Percentiles rank a stretch among this genome's conserved stretches.
phyloP scores from a whole-genome alignment of 1,140 invertebrate genomes.

The Solen grandis region DNA sequence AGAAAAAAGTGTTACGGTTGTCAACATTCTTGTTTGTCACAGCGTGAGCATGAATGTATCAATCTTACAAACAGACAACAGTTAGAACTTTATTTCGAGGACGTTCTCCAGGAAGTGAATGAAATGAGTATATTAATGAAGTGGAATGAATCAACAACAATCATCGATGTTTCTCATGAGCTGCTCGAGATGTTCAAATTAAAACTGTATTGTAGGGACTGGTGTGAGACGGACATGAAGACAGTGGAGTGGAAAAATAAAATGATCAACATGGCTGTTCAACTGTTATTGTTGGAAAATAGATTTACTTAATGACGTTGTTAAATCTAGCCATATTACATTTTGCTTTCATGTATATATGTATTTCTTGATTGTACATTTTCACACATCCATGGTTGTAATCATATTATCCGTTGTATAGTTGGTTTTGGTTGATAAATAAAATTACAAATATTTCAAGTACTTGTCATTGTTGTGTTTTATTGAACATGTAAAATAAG shows the following conservation, averaged over 20 bases:
- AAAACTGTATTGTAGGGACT: constrained; percentile 29
- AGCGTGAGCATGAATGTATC: constrained; percentile 14
- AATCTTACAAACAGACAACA: too few relatives aligned
- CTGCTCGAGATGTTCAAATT: not conserved
- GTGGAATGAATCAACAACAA: not conserved
- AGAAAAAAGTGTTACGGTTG: constrained; percentile 6
- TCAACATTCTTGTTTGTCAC: not conserved
- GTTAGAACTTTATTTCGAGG: constrained; percentile 8
- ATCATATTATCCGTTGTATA: not conserved
- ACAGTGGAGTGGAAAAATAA: not conserved
- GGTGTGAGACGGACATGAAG: constrained; percentile 28
- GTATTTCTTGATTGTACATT: not conserved
- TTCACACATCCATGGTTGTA: not conserved
- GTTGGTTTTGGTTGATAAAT: not conserved
- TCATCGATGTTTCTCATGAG: not conserved
- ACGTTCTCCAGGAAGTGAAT: constrained; percentile 3
- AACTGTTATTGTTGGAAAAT: not conserved
- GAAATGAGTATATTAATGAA: not conserved
- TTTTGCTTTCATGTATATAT: not conserved
- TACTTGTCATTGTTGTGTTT: not conserved
- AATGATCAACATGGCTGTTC: constrained; percentile 12
- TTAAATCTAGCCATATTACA: not conserved
- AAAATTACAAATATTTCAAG: not conserved
- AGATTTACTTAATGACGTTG: not conserved
- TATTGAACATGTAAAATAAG: too few relatives aligned